Base-by-base conservation (phyloP, 2,888 invertebrate genomes). In the Stegophylla sp. region DNA sequence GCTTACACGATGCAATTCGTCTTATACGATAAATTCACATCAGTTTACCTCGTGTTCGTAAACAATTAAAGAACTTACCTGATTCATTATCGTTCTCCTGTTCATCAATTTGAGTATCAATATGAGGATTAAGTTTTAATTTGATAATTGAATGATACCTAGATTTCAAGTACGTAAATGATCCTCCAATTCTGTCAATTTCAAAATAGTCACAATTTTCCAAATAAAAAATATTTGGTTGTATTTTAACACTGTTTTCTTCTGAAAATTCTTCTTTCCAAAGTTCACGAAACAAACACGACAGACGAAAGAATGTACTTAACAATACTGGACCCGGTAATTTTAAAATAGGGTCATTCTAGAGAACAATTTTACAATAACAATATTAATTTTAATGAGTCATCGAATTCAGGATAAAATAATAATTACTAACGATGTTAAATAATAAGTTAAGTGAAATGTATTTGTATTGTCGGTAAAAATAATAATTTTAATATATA, bases 181-280 rank as follows among this genome's bases (percentile, higher is more conserved):
- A 26, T 12, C 79, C 79, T 12, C 79, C 79, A 51, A 79, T 20
- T 51, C 79, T 43, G 12, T 79, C 61, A 0, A 61, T 71, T 23
- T 71, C 79, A 41, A 69, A 61, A 51, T 23, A 79, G n/a, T 79
- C 71, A 9, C 48, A 79, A 3, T 51, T 20, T 3, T 79, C 61
- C 13, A 41, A 59, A 79, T 79, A 79, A 71, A 79, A 79, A 26
- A 79, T 61, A 71, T 71, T 51, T n/a, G 41, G 23, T 13, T 71
- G 34, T 17, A 71, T 41, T 71, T n/a, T 56, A 12, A 48, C 12
- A 7, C 48, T 1, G 5, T 71, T 61, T 3, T 41, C 28, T 7
- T 51, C 23, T 34, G 1, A n/a, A 23, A 79, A 17, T 61, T 79
- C 79, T 48, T 61, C 48, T 9, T 23, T 63, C 34, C 51, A 63